Conservation (phyloP, 2,888 invertebrate genomes). For the Coelinius sp. region DNA sequence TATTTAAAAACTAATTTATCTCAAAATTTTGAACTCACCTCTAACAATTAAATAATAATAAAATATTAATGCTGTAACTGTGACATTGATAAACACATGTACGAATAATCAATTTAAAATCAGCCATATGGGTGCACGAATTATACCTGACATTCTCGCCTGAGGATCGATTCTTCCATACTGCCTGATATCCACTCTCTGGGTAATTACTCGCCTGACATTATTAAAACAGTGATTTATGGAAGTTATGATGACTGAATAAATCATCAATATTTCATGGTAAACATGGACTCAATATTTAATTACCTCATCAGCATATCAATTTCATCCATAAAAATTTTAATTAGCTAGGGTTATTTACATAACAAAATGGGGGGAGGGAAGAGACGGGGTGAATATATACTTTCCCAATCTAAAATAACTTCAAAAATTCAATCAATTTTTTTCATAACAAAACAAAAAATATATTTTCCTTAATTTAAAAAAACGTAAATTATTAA, state of each 20-base stretch:
- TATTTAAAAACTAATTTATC: too few relatives aligned
- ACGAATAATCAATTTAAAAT: background rate
- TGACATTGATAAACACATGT: background rate
- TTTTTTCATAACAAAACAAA: background rate
- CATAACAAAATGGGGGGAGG: background rate
- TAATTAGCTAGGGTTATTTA: constrained; percentile 2
- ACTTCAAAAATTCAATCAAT: too few relatives aligned
- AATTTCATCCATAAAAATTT: background rate
- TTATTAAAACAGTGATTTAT: constrained; percentile 8
- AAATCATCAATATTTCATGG: background rate
- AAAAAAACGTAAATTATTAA: too few relatives aligned
- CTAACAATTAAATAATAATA: too few relatives aligned
- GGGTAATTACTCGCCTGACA: background rate
- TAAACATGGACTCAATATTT: background rate
- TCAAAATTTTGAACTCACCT: too few relatives aligned
- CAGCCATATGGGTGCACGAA: background rate
- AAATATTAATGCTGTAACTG: background rate
- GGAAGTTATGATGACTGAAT: background rate
- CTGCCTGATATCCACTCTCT: background rate
- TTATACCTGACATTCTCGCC: background rate
- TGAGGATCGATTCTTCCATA: constrained; percentile 13
- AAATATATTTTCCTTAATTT: background rate
- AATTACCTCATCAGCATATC: constrained; percentile 5
- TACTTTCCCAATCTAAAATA: too few relatives aligned
- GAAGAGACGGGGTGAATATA: too few relatives aligned